A percentile compares a stretch with the other conserved stretches of the same genome.
phyloP scores from a whole-genome alignment of 92 coral and sea anemone species.

The Palythoa heliodiscus region DNA sequence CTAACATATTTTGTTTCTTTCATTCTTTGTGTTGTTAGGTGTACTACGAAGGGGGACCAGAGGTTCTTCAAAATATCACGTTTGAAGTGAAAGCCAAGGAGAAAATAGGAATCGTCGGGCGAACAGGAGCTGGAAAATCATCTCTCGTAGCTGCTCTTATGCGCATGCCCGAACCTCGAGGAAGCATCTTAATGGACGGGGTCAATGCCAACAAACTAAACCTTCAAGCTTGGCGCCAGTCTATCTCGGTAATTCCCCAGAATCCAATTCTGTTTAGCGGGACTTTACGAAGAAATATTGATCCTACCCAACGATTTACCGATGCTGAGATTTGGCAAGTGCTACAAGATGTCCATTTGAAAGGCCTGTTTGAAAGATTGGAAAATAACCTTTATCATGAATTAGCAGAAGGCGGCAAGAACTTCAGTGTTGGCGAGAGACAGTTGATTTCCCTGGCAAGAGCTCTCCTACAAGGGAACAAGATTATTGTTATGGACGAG shows the following conservation, averaged over 20 bases:
- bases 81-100: slow-evolving; percentile 15
- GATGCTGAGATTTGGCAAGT: slow-evolving; percentile 34
- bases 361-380: background rate
- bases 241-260: slow-evolving; percentile 36
- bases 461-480: slow-evolving; percentile 38
- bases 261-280: slow-evolving; percentile 35
- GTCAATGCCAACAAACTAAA: background rate
- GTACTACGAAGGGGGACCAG: slow-evolving; percentile 28
- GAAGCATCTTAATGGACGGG: slow-evolving; percentile 16
- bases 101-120: slow-evolving; percentile 20
- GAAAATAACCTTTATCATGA: slow-evolving; percentile 32
- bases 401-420: slow-evolving; percentile 21
- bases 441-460: slow-evolving; percentile 41
- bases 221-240: slow-evolving; percentile 38
- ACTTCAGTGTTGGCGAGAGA: slow-evolving; percentile 37
- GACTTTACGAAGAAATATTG: slow-evolving; percentile 21
- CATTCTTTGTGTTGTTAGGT: background rate
- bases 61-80: slow-evolving; percentile 16
- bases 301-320: slow-evolving; percentile 9
- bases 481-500: slow-evolving; percentile 41
- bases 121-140: slow-evolving; percentile 24
- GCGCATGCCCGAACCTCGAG: slow-evolving; percentile 33
- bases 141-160: slow-evolving; percentile 26
- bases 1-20: background rate
- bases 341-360: slow-evolving; percentile 8